phyloP scores from a whole-genome alignment of 2,888 invertebrate species.

The Amblyjoppa fuscipennis region DNA sequence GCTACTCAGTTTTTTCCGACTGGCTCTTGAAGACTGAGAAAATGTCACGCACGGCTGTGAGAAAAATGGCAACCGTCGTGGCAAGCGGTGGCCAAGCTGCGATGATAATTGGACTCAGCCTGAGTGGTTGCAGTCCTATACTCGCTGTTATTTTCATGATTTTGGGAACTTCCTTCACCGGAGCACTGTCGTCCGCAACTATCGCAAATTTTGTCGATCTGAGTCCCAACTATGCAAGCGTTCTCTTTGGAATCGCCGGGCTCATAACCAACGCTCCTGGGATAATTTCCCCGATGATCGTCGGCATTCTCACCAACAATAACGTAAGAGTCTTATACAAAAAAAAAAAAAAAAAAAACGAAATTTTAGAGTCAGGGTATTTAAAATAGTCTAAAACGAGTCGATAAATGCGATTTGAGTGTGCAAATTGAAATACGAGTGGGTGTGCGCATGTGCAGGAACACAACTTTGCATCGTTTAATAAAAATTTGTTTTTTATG shows the following conservation, averaged over 20 bases:
- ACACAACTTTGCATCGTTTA: too few relatives aligned
- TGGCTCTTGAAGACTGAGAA: conserved; percentile 87
- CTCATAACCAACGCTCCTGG: conserved; percentile 87
- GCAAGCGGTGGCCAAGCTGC: conserved; percentile 88
- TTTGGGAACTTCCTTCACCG: conserved; percentile 88
- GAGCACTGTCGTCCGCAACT: conserved; percentile 89
- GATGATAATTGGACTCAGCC: conserved; percentile 88
- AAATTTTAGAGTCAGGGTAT: too few relatives aligned
- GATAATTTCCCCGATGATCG: conserved; percentile 88
- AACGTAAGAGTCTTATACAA: conserved; percentile 86
- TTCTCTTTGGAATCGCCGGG: conserved; percentile 88
- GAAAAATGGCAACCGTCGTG: conserved; percentile 88
- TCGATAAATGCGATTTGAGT: too few relatives aligned
- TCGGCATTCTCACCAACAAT: conserved; percentile 88
- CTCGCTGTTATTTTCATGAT: conserved; percentile 88
- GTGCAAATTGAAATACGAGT: too few relatives aligned
- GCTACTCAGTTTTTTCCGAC: conserved; percentile 87
- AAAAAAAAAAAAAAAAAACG: background rate
- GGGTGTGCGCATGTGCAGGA: background rate
- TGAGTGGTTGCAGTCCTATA: conserved; percentile 88
- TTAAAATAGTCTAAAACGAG: background rate
- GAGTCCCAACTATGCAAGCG: conserved; percentile 88
- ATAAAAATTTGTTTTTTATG: too few relatives aligned
- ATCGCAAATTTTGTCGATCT: conserved; percentile 89
- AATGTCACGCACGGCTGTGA: conserved; percentile 88